Conservation (phyloP, 2,888 invertebrate genomes). For the Polyploca ridens region DNA sequence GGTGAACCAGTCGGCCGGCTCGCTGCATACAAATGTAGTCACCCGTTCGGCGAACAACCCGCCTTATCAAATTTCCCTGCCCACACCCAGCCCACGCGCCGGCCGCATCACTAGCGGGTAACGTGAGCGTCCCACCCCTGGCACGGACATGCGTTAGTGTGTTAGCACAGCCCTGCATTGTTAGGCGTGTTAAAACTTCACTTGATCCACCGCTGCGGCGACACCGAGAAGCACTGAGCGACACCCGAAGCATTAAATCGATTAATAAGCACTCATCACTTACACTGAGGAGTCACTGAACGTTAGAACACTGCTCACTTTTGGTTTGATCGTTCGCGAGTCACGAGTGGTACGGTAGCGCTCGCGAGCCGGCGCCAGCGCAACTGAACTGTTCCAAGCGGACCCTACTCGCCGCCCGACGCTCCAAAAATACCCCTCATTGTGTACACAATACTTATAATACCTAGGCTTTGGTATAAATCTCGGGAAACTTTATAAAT, state of each 20-base stretch:
- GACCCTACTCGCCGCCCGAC: slow-evolving; percentile 57
- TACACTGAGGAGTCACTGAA: slow-evolving; percentile 63
- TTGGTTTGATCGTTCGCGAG: slow-evolving; percentile 44
- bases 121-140: slow-evolving; percentile 36
- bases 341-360: slow-evolving; percentile 33
- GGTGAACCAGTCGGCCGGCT: slow-evolving; percentile 49
- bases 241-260: slow-evolving; percentile 47
- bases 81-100: slow-evolving; percentile 70
- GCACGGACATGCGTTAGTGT: slow-evolving; percentile 76
- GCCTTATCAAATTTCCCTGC: slow-evolving; percentile 83
- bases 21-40: slow-evolving; percentile 82
- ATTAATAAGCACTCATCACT: slow-evolving; percentile 71
- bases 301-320: slow-evolving; percentile 55
- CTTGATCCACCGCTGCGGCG: slow-evolving; percentile 53
- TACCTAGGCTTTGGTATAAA: slow-evolving; percentile 73
- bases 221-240: slow-evolving; percentile 67
- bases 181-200: slow-evolving; percentile 56
- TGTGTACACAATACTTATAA: slow-evolving; percentile 81
- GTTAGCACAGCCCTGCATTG: slow-evolving; percentile 69
- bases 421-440: slow-evolving; percentile 77
- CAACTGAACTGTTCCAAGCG: slow-evolving; percentile 60
- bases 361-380: slow-evolving; percentile 61
- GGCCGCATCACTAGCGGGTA: neutral
- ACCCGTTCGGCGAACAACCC: slow-evolving; percentile 56
- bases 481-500: slow-evolving; percentile 70